These are phyloP conservation scores for Carapus acus DNA, from an alignment of 2,797 vertebrate species.

Conservation along the genomic window DNA sequence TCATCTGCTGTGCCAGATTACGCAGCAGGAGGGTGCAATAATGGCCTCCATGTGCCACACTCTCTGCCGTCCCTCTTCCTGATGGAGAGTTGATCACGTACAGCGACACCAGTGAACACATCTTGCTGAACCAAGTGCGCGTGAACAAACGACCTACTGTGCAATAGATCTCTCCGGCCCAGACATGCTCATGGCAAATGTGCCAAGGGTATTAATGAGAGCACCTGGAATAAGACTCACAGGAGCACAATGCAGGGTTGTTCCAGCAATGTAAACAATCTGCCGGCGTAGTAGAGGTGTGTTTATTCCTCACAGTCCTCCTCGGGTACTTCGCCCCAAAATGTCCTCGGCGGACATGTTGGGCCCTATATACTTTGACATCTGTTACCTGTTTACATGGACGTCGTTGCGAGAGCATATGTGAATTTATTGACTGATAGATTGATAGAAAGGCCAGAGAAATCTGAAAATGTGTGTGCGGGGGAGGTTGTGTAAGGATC, in stretches of 20 bases:
- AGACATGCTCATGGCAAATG: constrained; percentile 37
- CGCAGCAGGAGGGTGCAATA: constrained; percentile 29
- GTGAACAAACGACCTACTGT: constrained; percentile 44
- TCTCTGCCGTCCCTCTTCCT: constrained; percentile 10
- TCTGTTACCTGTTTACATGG: background rate
- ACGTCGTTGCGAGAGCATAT: background rate
- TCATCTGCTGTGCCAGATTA: constrained; percentile 27
- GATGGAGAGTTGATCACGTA: constrained; percentile 14
- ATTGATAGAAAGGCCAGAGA: constrained; percentile 7
- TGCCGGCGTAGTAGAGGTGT: constrained; percentile 3
- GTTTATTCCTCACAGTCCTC: constrained; percentile 29
- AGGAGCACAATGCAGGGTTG: constrained; percentile 48
- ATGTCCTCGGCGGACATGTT: background rate
- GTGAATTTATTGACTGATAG: background rate
- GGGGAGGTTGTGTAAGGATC: constrained; percentile 15
- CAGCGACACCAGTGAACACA: constrained; percentile 6
- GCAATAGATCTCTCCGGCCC: constrained; percentile 32
- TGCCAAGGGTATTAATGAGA: constrained; percentile 56
- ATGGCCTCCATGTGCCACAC: constrained; percentile 46
- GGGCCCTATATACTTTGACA: constrained; percentile 1
- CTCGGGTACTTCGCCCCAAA: constrained; percentile 9
- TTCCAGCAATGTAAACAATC: constrained; percentile 43
- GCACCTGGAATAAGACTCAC: constrained; percentile 50
- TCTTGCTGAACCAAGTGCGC: constrained; percentile 4
- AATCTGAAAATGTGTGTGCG: constrained; percentile 11